Base-by-base conservation (phyloP, 2,113 vertebrate genomes). In the Corythaixoides concolor region DNA sequence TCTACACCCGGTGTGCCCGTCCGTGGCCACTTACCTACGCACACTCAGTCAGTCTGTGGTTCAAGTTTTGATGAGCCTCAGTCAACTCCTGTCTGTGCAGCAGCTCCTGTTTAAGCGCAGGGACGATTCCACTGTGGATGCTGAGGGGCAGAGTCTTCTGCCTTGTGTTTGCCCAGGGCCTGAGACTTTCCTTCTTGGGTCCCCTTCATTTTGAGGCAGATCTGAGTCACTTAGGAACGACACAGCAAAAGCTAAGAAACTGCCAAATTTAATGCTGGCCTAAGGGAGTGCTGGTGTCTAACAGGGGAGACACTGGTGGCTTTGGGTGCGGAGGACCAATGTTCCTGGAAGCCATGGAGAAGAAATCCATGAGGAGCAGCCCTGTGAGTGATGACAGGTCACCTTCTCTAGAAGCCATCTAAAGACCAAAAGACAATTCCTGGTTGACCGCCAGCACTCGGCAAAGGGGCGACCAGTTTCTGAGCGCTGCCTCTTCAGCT, bases 1-100 rank as follows among this genome's bases (percentile, higher is more conserved):
- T 52, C 56, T 77, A 6, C 26, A 12, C 8, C 0, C 0, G 1
- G 2, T 81, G 17, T 70, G 18, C 23, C 35, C 16, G 15, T 60
- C 41, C 67, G 35, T 66, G 67, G 45, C 33, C 37, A 32, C 53
- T 80, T 77, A 32, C 22, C 43, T 45, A 5, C 1, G 0, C 39
- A 3, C 17, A 19, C 32, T 47, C 39, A 37, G 15, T 72, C 39
- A 59, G 33, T 39, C 55, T 60, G 74, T 41, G 26, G 24, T 49
- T 77, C 41, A 53, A 76, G 33, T 62, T 49, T 73, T 10, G 19
- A 1, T 27, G 35, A 93, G 53, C 53, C 18, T 72, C 47, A 27
- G 21, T 55, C 26, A 63, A 56, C 4, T 22, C 23, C 43, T 80
- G 5, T 8, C 37, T 50, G 9, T 56, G 49, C 62, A 90, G 60